Evolutionary conservation across 2,888 invertebrate species (phyloP).

Genomic region (Saturnia pavonia): DNA sequence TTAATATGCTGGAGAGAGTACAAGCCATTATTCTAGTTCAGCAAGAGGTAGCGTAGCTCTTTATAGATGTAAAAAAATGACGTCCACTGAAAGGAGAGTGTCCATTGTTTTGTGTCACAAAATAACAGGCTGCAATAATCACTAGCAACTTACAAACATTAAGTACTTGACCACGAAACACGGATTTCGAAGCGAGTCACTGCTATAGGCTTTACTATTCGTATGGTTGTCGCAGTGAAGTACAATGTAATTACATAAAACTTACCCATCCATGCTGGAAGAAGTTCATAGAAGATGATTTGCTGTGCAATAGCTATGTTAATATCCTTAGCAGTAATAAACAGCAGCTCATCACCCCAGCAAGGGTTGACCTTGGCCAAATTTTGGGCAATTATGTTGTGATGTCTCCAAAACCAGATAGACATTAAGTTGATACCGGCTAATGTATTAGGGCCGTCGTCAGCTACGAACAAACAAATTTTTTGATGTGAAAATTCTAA

Average conservation of each 20-base stretch:
- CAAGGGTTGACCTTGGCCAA: conserved; percentile 49
- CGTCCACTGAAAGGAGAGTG: too few species aligned
- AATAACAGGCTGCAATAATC: too few species aligned
- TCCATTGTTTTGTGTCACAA: too few species aligned
- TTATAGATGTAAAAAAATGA: too few species aligned
- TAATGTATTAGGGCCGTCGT: conserved; percentile 43
- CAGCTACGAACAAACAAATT: conserved; percentile 37
- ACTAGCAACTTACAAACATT: too few species aligned
- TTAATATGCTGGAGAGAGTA: neutral
- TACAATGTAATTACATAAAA: conserved; percentile 19
- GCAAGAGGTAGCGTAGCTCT: too few species aligned
- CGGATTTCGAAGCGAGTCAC: neutral
- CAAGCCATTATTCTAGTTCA: neutral
- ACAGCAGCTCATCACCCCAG: conserved; percentile 52
- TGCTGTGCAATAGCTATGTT: conserved; percentile 49
- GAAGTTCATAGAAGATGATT: conserved; percentile 50
- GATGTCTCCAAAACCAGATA: conserved; percentile 54
- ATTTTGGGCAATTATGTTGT: conserved; percentile 47
- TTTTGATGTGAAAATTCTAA: too few species aligned
- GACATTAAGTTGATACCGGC: conserved; percentile 43
- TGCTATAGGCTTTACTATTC: neutral
- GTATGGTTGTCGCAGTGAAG: neutral
- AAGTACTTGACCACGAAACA: neutral
- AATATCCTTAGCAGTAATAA: conserved; percentile 49
- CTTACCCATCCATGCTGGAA: conserved; percentile 50